Percentiles rank a stretch among this genome's conserved stretches.
Conservation (phyloP, 37 sponge, comb jelly and placozoan genomes). For the Chondrilla cf. caribensis region DNA sequence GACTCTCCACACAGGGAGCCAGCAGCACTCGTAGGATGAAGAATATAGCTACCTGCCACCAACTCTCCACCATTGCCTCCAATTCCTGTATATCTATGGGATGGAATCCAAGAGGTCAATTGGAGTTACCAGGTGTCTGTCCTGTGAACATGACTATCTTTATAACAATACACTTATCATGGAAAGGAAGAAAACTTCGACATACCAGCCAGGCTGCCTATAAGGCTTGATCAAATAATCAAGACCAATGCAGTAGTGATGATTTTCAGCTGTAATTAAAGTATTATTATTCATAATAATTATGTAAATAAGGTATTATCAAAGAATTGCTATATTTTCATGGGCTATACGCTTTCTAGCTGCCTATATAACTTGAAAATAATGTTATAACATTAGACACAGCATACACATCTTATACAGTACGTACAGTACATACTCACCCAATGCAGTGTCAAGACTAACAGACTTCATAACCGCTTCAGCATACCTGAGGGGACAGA, state of each 20-base stretch:
- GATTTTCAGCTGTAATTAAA: too few relatives aligned
- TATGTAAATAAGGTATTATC: too few relatives aligned
- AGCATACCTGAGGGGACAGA: constrained; percentile 37
- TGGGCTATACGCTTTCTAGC: too few relatives aligned
- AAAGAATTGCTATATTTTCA: too few relatives aligned
- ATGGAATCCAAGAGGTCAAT: neutral
- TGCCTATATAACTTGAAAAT: too few relatives aligned
- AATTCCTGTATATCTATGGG: constrained; percentile 29
- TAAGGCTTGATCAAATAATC: too few relatives aligned
- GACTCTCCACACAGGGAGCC: constrained; percentile 79
- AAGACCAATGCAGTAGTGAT: too few relatives aligned
- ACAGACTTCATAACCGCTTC: constrained; percentile 28
- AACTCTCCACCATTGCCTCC: constrained; percentile 25
- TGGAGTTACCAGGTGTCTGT: neutral
- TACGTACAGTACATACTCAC: constrained; percentile 38
- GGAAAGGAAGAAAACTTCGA: neutral
- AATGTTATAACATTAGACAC: too few relatives aligned
- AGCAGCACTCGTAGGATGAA: constrained; percentile 62
- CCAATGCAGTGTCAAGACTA: neutral
- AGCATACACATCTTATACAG: too few relatives aligned
- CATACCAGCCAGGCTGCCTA: neutral
- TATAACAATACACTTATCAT: too few relatives aligned
- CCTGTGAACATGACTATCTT: too few relatives aligned
- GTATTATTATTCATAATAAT: too few relatives aligned
- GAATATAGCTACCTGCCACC: constrained; percentile 59